These are phyloP conservation scores for Xiphophorus birchmanni DNA, from an alignment of 2,797 vertebrate species.

Conservation along the genomic window DNA sequence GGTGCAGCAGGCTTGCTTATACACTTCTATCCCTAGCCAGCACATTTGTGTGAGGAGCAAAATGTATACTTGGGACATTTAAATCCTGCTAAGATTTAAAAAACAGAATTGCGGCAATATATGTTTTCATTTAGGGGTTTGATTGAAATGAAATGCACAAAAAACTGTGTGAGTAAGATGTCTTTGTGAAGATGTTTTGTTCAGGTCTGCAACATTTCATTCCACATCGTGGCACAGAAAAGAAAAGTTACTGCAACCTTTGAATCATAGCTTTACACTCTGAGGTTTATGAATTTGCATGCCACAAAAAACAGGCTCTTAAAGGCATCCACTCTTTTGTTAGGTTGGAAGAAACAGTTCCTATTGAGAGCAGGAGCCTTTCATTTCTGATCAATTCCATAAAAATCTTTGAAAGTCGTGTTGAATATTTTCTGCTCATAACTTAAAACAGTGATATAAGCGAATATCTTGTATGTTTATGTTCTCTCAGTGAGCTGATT, in stretches of 20 bases:
- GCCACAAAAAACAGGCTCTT: not conserved
- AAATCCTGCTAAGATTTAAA: not conserved
- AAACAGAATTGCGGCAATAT: not conserved
- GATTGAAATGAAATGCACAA: not conserved
- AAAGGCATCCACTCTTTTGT: not conserved
- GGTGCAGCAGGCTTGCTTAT: not conserved
- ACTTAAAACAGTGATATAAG: not conserved
- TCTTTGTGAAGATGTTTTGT: not conserved
- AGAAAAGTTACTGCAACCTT: not conserved
- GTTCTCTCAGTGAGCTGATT: slow-evolving; percentile 7
- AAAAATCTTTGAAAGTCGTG: not conserved
- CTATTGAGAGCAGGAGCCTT: not conserved
- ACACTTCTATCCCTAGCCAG: not conserved
- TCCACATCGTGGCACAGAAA: not conserved
- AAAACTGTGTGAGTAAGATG: not conserved
- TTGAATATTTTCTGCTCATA: not conserved
- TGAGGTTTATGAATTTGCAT: not conserved
- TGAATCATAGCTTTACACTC: not conserved
- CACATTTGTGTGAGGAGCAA: not conserved
- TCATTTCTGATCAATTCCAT: not conserved
- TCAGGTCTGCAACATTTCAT: not conserved
- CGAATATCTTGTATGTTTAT: not conserved
- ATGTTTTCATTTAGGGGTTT: not conserved
- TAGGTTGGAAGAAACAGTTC: not conserved
- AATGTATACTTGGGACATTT: not conserved